Conservation (phyloP, 2,797 vertebrate species). For the Podargus strigoides region DNA sequence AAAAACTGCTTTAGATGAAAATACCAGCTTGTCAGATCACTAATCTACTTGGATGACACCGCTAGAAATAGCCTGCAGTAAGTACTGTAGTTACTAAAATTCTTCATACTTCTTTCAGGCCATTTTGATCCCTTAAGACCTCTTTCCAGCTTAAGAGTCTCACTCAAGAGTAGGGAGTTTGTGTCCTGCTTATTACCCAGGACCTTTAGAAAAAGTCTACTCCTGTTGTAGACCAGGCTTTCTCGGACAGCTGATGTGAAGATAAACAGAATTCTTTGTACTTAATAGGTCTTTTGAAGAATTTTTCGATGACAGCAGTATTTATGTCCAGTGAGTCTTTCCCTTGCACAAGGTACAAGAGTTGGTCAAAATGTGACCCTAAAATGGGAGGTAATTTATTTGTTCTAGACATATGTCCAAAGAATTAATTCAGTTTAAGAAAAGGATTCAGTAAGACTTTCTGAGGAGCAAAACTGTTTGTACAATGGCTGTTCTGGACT, state of each 20-base stretch:
- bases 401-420: not conserved
- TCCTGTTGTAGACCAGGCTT: not conserved
- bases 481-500: not conserved
- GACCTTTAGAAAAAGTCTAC: not conserved
- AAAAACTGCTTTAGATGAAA: not conserved
- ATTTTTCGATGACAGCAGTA: not conserved
- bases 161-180: not conserved
- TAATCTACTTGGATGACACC: not conserved
- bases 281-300: not conserved
- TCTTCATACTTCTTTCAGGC: not conserved
- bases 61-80: not conserved
- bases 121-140: not conserved
- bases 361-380: not conserved
- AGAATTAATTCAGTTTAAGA: not conserved
- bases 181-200: not conserved
- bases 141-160: not conserved
- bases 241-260: not conserved
- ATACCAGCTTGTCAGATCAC: not conserved
- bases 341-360: not conserved
- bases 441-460: not conserved
- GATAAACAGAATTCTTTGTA: not conserved
- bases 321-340: not conserved
- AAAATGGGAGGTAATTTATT: not conserved
- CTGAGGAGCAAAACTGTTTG: not conserved
- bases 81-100: not conserved